Evolutionary conservation across 2,888 invertebrate genomes (phyloP), one percentile per base, ranked within the genome.

Genomic region (Drosophila peninsularis): DNA sequence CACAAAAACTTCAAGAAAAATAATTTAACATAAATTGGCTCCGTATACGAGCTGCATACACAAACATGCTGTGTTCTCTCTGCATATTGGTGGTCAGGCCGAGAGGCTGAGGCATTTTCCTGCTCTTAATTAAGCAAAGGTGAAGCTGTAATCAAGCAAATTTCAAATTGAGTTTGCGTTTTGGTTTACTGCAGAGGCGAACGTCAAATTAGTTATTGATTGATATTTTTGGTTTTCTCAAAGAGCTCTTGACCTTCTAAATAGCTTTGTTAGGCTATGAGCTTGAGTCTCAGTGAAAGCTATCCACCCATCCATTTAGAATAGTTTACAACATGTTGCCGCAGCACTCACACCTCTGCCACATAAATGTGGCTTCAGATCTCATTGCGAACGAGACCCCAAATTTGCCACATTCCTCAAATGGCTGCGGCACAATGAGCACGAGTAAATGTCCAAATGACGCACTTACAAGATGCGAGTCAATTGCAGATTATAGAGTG

Each of bases 21-120:
- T 49, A 21, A 34, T 50, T 34, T 14, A 10, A 50, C 21, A 34
- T 34, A 10, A 32, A 32, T 47, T 47, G 11, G 45, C 45, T 47
- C n/a, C 10, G 45, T 6, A 30, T 30, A 17, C n/a, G 5, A 45
- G 27, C 45, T 14, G 24, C 45, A 47, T 30, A 11, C 21, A 21
- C 1, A 42, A 21, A 13, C n/a, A 5, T 45, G 10, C n/a, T n/a
- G 1, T 45, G 5, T 24, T 24, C n/a, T n/a, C 10, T n/a, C n/a
- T n/a, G n/a, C 10, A 6, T 30, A 27, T 27, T 27, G 14, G 10
- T 27, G 27, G 10, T 5, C 2, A 27, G 24, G 10, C 45, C n/a
- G 7, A 13, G 24, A 10, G 24, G 14, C 45, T 10, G 17, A 47
- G 27, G 47, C 17, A 13, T 7, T 47, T 27, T 6, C 6, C 30